A percentile compares a stretch with the other conserved stretches of the same genome.
These are phyloP conservation scores for Palloptera scutellata DNA, from an alignment of 2,888 invertebrate species.

Conservation along the genomic window DNA sequence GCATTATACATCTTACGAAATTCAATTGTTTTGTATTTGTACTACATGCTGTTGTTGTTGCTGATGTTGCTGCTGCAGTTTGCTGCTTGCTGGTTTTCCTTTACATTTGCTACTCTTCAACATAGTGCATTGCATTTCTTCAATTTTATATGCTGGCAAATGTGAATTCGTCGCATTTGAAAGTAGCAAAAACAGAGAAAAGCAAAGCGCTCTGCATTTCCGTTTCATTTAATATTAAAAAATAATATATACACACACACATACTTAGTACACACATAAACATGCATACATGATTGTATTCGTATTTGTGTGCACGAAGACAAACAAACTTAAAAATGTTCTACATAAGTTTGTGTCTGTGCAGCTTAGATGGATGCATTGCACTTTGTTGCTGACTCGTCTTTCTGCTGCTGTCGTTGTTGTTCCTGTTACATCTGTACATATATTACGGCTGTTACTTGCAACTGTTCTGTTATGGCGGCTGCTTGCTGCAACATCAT, in stretches of 20 bases:
- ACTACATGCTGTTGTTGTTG: too few relatives aligned
- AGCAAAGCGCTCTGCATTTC: slow-evolving; percentile 12
- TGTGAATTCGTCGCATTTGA: not conserved
- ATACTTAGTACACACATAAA: slow-evolving; percentile 1
- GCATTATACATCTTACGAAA: too few relatives aligned
- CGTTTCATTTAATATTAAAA: slow-evolving; percentile 21
- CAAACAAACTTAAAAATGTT: not conserved
- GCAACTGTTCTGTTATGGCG: slow-evolving; percentile 11
- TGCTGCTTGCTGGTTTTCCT: too few relatives aligned
- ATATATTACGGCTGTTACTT: not conserved
- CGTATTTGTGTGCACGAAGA: not conserved
- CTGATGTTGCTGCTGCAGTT: too few relatives aligned
- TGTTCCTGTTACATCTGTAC: not conserved
- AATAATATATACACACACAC: not conserved
- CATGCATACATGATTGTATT: not conserved
- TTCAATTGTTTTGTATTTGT: too few relatives aligned
- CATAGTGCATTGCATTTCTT: not conserved
- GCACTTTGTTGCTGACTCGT: not conserved
- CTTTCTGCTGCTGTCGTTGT: not conserved
- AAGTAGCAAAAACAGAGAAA: not conserved
- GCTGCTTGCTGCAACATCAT: slow-evolving; percentile 1
- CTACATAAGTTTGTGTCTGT: not conserved
- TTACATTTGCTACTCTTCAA: too few relatives aligned
- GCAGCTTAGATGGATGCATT: not conserved
- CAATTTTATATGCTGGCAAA: not conserved